Evolutionary conservation across 2,113 vertebrate genomes (phyloP).

Genomic region (Toxostoma redivivum): DNA sequence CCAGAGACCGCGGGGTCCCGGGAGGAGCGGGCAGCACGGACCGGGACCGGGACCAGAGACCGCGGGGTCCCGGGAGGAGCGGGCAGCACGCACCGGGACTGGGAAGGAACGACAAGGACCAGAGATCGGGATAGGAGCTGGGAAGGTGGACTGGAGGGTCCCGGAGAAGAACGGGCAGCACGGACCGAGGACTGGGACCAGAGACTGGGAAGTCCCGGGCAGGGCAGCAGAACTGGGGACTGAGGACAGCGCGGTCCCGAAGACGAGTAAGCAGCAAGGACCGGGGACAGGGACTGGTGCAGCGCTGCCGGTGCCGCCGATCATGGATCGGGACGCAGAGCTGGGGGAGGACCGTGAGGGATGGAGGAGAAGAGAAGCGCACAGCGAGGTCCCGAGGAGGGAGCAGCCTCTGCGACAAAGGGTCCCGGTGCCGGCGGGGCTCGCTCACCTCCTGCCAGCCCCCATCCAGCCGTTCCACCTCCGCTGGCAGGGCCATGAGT

Average conservation of each 20-base stretch:
- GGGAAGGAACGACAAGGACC: too few species aligned
- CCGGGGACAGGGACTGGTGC: neutral
- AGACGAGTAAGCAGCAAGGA: neutral
- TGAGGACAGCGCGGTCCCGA: neutral
- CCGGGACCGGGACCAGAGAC: too few species aligned
- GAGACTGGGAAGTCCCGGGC: neutral
- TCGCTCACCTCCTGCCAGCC: slow-evolving; percentile 43
- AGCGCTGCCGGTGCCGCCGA: neutral
- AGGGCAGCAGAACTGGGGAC: neutral
- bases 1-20: too few species aligned
- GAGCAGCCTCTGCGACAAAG: neutral
- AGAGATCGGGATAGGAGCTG: too few species aligned
- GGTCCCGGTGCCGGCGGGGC: neutral
- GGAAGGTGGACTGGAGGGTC: too few species aligned
- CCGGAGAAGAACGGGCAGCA: neutral
- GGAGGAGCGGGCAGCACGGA: too few species aligned
- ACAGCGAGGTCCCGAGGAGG: neutral
- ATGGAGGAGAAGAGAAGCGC: neutral
- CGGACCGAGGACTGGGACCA: neutral
- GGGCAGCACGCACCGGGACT: neutral
- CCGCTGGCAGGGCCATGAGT: slow-evolving; percentile 14
- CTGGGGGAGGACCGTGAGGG: neutral
- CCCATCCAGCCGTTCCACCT: neutral
- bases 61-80: neutral
- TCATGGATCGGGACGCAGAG: neutral